Evolutionary conservation across 2,797 vertebrate species (phyloP).

Genomic region (Alosa sapidissima): DNA sequence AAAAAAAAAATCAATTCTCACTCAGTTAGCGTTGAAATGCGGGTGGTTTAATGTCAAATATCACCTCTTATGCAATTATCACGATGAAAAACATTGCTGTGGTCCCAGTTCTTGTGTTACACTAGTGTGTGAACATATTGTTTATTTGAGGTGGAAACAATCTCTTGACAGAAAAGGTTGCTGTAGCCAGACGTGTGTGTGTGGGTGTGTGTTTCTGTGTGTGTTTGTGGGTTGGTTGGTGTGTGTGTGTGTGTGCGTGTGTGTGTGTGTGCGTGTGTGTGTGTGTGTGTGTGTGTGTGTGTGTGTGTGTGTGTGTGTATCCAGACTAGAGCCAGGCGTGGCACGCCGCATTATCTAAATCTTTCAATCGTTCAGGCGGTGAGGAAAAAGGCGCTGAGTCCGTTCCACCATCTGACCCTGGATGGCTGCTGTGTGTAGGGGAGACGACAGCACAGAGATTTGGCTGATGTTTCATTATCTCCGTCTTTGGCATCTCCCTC

Average conservation of each 20-base stretch:
- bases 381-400: not conserved
- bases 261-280: not conserved
- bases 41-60: not conserved
- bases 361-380: not conserved
- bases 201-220: not conserved
- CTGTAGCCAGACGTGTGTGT: not conserved
- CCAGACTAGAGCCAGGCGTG: not conserved
- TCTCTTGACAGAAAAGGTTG: too few relatives aligned
- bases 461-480: not conserved
- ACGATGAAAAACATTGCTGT: not conserved
- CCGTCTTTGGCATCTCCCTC: not conserved
- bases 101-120: not conserved
- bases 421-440: not conserved
- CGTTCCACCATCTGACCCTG: not conserved
- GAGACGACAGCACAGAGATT: not conserved
- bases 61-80: not conserved
- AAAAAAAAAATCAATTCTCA: not conserved
- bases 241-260: constrained; percentile 5
- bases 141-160: too few relatives aligned
- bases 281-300: not conserved
- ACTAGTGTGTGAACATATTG: not conserved
- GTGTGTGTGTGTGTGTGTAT: not conserved
- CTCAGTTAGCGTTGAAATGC: not conserved
- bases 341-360: not conserved
- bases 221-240: not conserved